These are phyloP conservation scores for Rhipidura dahli DNA, from an alignment of 2,113 vertebrate species.

Conservation along the genomic window DNA sequence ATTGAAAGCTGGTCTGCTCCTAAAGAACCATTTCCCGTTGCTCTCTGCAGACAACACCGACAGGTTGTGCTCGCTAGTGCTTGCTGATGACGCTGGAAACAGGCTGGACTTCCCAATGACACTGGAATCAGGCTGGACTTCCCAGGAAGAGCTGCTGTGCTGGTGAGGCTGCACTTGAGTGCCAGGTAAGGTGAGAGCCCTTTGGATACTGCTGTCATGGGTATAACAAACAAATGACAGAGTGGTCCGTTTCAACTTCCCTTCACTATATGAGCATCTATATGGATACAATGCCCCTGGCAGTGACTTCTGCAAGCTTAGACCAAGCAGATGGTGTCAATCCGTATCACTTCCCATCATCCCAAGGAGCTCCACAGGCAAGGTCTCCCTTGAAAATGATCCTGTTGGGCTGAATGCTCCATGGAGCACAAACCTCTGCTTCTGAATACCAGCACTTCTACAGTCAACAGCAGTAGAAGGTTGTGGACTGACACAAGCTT, in stretches of 20 bases:
- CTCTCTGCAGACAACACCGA: neutral
- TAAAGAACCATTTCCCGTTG: neutral
- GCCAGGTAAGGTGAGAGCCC: neutral
- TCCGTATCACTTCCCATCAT: neutral
- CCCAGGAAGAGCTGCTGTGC: neutral
- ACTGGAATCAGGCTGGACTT: neutral
- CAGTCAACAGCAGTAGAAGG: neutral
- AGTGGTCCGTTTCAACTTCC: neutral
- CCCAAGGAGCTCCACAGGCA: neutral
- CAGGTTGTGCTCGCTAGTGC: accelerated
- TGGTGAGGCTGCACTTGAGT: neutral
- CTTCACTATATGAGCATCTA: neutral
- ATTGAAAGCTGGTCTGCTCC: neutral
- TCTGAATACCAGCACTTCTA: neutral
- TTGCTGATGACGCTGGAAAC: neutral
- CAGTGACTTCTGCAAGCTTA: neutral
- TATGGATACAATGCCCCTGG: neutral
- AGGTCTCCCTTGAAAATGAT: neutral
- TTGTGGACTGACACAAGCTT: neutral
- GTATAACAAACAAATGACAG: neutral
- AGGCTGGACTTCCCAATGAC: neutral
- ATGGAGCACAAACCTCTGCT: neutral
- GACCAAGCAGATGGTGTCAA: neutral
- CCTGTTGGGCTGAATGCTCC: neutral
- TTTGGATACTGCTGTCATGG: neutral